Evolutionary conservation across 2,797 vertebrate genomes (phyloP), one percentile per base, ranked within the genome.

Genomic region (Lateolabrax maculatus): DNA sequence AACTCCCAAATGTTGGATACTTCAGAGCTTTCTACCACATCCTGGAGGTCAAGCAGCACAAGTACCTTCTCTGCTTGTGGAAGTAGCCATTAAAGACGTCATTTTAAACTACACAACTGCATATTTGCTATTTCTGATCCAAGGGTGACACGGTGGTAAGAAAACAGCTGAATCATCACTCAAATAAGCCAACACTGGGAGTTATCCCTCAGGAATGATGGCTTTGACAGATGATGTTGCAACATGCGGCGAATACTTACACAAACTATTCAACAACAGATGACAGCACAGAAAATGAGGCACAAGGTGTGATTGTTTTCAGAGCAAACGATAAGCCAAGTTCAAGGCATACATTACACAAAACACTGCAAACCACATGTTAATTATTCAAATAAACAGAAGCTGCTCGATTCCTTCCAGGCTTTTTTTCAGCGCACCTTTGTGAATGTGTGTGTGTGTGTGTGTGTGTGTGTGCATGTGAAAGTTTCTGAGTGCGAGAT

Each of bases 351-450:
- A 23, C 13, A 19, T n/a, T 1, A n/a, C 49, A 34, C 41, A 44
- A 57, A 57, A n/a, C 44, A 21, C 64, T 15, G 15, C 19, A 41
- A 63, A 58, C 16, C 15, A 52, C 25, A 72, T 25, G 3, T 19
- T 37, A 80, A 75, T 77, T 77, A 80, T 74, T 85, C 69, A 77
- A 61, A 76, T 12, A 29, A 61, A 55, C 61, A 69, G 58, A 61
- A 71, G 76, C 31, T 25, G 2, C 44, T 43, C 72, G 34, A 55
- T 72, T 37, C 67, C 61, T 61, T 46, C 61, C 60, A 39, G 51
- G 36, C 10, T 13, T 0, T 5, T 12, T 55, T 46, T 53, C 57
- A 29, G 48, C 0, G 13, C 31, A 29, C 9, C 23, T 61, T 6
- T 53, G n/a, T 44, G 16, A 12, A 1, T 19, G 27, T 31, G 25